These are phyloP conservation scores for Sebastes diaconus DNA, from an alignment of 2,797 vertebrate species.

Conservation along the genomic window DNA sequence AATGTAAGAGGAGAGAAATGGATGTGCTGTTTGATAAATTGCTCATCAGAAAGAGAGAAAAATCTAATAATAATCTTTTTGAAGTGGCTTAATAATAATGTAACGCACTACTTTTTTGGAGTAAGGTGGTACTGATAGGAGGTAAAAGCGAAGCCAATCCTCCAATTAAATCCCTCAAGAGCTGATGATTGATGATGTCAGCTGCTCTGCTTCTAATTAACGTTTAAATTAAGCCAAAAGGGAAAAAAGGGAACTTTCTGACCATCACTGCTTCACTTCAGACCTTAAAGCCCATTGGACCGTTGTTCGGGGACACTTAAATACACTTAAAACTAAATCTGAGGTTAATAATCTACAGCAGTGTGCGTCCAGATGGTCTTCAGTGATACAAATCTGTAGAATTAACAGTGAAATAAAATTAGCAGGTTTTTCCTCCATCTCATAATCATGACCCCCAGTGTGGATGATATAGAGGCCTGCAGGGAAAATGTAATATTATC, in stretches of 20 bases:
- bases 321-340: conserved; percentile 25
- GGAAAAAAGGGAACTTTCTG: conserved; percentile 44
- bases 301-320: neutral
- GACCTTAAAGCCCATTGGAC: conserved; percentile 50
- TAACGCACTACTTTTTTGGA: neutral
- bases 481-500: neutral
- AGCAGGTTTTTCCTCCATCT: neutral
- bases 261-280: conserved; percentile 52
- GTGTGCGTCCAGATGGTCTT: neutral
- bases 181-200: conserved; percentile 83
- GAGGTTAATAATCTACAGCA: conserved; percentile 39
- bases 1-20: neutral
- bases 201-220: conserved; percentile 82
- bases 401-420: neutral
- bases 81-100: neutral
- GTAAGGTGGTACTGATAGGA: conserved; percentile 28
- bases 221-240: conserved; percentile 71
- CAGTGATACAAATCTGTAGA: neutral
- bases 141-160: conserved; percentile 54
- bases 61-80: neutral
- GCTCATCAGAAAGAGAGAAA: neutral
- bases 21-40: neutral
- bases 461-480: neutral
- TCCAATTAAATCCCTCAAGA: conserved; percentile 70
- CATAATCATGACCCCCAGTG: neutral